Conservation (phyloP, 2,888 invertebrate species). For the Rotaria macrura region DNA sequence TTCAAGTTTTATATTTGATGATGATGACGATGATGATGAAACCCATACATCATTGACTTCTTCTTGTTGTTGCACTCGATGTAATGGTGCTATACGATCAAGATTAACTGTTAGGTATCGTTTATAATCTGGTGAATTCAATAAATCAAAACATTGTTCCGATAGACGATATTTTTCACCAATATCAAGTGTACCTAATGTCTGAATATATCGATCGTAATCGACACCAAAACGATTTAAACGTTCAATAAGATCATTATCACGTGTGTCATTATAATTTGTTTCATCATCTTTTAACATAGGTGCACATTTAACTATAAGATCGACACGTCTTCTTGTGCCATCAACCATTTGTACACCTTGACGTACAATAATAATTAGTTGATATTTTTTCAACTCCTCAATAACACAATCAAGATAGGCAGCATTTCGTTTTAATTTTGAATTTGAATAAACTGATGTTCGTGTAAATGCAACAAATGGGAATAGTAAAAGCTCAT, state of each 20-base stretch:
- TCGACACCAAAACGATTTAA: neutral
- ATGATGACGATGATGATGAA: neutral
- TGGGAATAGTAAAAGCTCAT: neutral
- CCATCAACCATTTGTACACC: neutral
- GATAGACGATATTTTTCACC: neutral
- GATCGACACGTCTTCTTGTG: neutral
- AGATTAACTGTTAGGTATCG: neutral
- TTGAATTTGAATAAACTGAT: neutral
- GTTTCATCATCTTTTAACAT: neutral
- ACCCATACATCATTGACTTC: neutral
- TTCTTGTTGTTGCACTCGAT: neutral
- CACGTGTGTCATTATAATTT: neutral
- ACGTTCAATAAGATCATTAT: neutral
- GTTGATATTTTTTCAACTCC: neutral
- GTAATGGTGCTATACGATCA: neutral
- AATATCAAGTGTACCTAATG: neutral
- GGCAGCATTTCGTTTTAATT: neutral
- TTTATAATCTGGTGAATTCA: neutral
- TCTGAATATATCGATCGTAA: neutral
- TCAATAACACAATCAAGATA: slow-evolving; percentile 2
- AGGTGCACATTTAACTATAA: neutral
- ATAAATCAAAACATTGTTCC: neutral
- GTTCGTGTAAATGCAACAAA: neutral
- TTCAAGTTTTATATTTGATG: neutral
- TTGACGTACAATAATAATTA: neutral